These are phyloP conservation scores for Eonycteris spelaea DNA, from an alignment of 2,113 vertebrate species.

Conservation along the genomic window DNA sequence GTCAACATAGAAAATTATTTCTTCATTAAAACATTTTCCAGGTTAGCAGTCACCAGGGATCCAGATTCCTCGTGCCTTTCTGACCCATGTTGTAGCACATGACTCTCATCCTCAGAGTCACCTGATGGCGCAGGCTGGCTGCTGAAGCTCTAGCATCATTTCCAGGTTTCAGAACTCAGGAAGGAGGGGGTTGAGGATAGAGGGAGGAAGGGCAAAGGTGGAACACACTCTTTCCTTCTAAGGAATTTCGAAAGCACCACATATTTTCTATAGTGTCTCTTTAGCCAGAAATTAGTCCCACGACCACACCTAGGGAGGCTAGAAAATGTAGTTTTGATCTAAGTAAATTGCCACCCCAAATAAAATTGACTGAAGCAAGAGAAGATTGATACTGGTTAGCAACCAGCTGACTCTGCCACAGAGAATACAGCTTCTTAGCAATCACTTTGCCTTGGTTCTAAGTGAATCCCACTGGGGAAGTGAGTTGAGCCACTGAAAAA, in stretches of 20 bases:
- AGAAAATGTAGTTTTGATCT: neutral
- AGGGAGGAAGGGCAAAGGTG: neutral
- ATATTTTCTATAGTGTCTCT: slow-evolving; percentile 9
- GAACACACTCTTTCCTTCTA: neutral
- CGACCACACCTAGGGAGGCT: neutral
- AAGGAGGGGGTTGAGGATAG: neutral
- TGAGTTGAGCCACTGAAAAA: neutral
- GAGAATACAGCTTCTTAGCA: neutral
- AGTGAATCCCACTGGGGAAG: neutral
- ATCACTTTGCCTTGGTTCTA: neutral
- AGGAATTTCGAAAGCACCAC: neutral
- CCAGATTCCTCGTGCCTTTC: neutral
- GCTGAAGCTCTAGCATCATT: neutral
- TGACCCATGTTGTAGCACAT: neutral
- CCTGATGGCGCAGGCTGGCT: neutral
- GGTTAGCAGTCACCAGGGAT: neutral
- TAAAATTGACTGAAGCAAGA: neutral
- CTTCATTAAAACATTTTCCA: neutral
- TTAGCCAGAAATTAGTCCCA: neutral
- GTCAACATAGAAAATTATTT: neutral
- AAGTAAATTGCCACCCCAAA: neutral
- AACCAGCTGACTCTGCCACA: neutral
- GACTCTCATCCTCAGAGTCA: neutral
- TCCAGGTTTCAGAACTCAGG: neutral
- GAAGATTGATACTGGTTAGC: neutral